Conservation (phyloP, 2,888 invertebrate species). For the Heliconius charithonia region DNA sequence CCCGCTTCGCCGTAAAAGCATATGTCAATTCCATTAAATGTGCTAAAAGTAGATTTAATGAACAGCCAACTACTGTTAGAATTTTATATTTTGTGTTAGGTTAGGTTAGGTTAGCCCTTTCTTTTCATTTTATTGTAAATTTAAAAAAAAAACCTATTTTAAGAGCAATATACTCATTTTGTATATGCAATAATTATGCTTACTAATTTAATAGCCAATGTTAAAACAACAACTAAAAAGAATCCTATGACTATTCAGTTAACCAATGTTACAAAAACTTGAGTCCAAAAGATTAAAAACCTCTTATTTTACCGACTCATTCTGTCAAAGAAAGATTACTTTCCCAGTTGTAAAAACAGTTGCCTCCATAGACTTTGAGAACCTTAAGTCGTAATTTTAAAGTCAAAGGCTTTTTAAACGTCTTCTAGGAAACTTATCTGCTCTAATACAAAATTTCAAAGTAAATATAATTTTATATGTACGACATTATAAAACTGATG, state of each 20-base stretch:
- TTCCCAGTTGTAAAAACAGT: slow-evolving; percentile 4
- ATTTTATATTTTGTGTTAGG: too few relatives aligned
- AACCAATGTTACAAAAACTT: background rate
- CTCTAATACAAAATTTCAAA: slow-evolving; percentile 3
- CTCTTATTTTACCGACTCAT: background rate
- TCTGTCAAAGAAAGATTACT: slow-evolving; percentile 4
- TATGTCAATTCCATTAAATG: slow-evolving; percentile 11
- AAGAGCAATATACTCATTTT: background rate
- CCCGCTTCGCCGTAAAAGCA: slow-evolving; percentile 15
- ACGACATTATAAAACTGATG: background rate
- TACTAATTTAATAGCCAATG: background rate
- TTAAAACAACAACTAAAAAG: background rate
- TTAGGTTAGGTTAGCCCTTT: too few relatives aligned
- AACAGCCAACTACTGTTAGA: background rate
- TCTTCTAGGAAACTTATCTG: slow-evolving; percentile 4
- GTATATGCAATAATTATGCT: background rate
- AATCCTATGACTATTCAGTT: background rate
- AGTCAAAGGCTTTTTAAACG: background rate
- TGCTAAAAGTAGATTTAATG: background rate
- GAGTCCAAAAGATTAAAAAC: background rate
- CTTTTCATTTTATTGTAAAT: too few relatives aligned
- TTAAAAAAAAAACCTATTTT: too few relatives aligned
- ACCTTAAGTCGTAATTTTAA: slow-evolving; percentile 15
- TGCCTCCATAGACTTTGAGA: background rate
- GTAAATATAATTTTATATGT: background rate